phyloP scores from a whole-genome alignment of 2,797 vertebrate genomes.

The Thaleichthys pacificus region DNA sequence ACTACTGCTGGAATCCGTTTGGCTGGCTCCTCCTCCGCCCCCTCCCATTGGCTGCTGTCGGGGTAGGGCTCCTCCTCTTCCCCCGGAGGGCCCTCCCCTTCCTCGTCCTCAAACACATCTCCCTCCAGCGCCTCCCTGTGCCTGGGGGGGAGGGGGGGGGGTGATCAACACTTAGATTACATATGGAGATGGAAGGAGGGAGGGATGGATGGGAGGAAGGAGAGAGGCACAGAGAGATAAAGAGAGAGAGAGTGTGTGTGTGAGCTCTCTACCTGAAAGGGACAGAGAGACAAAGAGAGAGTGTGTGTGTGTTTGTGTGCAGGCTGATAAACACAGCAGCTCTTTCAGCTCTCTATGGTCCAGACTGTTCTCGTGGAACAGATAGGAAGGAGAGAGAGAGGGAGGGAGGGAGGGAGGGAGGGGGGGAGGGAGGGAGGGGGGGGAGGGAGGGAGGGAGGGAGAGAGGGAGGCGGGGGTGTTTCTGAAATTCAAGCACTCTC shows the following conservation, averaged over 20 bases:
- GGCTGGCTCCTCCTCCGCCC: constrained; percentile 46
- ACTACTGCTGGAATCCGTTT: constrained; percentile 41
- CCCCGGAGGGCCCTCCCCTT: constrained; percentile 56
- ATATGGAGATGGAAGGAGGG: not conserved
- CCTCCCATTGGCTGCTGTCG: constrained; percentile 77
- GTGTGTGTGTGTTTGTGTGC: no score
- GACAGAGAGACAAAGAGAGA: not conserved
- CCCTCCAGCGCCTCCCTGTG: constrained; percentile 49
- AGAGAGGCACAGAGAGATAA: not conserved
- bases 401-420: not conserved
- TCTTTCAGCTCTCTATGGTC: not conserved
- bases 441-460: not conserved
- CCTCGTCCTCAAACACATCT: constrained; percentile 61
- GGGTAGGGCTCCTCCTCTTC: constrained; percentile 74
- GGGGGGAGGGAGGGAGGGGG: not conserved
- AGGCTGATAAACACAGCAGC: not conserved
- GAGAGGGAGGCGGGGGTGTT: not conserved
- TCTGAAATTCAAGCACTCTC: not conserved
- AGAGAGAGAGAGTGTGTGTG: not conserved
- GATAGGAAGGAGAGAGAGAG: not conserved
- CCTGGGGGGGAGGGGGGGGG: constrained; percentile 44
- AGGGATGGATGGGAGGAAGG: not conserved
- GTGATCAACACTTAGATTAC: not conserved
- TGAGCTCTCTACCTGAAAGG: no score
- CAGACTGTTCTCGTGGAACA: not conserved